Evolutionary conservation across 2,888 invertebrate genomes (phyloP), one percentile per base, ranked within the genome.

Genomic region (Allophyes oxyacanthae): DNA sequence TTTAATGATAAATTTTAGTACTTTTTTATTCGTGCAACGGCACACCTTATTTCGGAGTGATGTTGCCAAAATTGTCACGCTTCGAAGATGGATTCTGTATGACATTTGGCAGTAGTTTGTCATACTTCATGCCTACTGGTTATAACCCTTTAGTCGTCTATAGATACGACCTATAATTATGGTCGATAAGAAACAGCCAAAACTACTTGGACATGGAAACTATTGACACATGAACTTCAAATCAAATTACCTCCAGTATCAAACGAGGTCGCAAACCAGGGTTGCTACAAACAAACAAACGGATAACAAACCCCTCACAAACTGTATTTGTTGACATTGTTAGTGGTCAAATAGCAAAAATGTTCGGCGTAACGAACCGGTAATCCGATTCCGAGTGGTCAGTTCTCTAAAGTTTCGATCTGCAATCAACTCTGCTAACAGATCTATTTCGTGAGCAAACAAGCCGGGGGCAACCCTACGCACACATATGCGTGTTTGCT

Each of bases 381-480:
- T 90, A 89, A 90, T 90, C 89, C 86, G 89, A 90, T 90, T 88
- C 86, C 82, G 82, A 86, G 85, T 82, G 90, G 90, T 89, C 90
- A 90, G 90, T 88, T 86, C 79, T 85, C 79, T 83, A 86, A 89
- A 90, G 87, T 89, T 89, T 83, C 89, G 85, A 90, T 90, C 85
- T 77, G 82, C 90, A 90, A 90, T 90, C 90, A 90, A 88, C 87
- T 88, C 84, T 70, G 82, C 85, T 76, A 89, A 90, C 89, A 89
- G 86, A 89, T 89, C 86, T 85, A 82, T 89, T 88, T 85, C 89
- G 89, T 88, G 84, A 55, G 85, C 65, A 88, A 89, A 90, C 86
- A 90, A 38, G 60, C 72, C 45, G 60, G 81, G 76, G 79, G 78
- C 81, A 82, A 78, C 85, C 84, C 84, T 81, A 52, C 46, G 26